Evolutionary conservation across 2,113 vertebrate species (phyloP), one percentile per base, ranked within the genome.

Genomic region (Cyanoliseus patagonus): DNA sequence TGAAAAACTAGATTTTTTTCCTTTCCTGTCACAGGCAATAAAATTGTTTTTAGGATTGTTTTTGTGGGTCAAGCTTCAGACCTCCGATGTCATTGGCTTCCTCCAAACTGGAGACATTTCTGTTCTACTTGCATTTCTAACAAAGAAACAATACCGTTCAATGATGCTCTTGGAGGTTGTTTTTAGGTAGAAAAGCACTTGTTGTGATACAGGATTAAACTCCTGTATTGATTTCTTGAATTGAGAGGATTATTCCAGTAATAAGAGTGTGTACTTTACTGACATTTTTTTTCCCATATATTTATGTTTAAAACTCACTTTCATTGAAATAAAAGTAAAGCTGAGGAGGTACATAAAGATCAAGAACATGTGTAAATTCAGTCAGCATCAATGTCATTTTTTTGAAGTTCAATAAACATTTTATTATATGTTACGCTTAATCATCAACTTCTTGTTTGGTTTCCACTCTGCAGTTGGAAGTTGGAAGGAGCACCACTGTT

Each of bases 1-100:
- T 51, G 51, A 85, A 94, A 83, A 86, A 61, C 22, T 78, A 31
- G 6, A 10, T 68, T 78, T 92, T 51, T 18, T 70, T 6, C 5
- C 15, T 83, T 90, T 82, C 14, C 7, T 72, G 49, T 81, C 28
- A 73, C 15, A 83, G 37, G 22, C 44, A 77, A 47, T 66, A 78
- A 88, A 84, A 94, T 86, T 74, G 52, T 63, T 79, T 9, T 52
- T 87, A 51, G 44, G 31, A 75, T 63, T 76, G 44, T 67, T 90
- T 91, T 88, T 93, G 44, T 83, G 62, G 68, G 67, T 94, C 69
- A 92, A 61, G 30, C 39, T 72, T 61, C 57, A 95, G 61, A 88
- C 78, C 46, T 69, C 80, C 57, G 47, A 83, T 74, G 37, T 90
- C 79, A 53, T 10, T 6, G 44, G 55, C 15, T 73, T 94, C 63